phyloP scores from a whole-genome alignment of 2,797 vertebrate species.

The Fistularia tabacaria region DNA sequence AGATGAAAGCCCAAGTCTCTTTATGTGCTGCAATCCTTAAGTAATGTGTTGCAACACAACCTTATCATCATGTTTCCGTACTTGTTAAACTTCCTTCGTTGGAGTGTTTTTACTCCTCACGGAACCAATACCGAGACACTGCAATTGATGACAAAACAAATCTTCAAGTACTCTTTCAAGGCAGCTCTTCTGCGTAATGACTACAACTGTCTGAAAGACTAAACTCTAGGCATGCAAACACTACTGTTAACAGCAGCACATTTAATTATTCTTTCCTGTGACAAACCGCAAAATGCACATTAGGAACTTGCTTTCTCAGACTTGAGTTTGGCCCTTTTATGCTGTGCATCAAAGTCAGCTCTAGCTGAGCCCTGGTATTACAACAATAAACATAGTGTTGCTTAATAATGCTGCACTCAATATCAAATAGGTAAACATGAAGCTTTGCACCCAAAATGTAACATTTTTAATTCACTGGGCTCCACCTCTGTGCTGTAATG shows the following conservation, averaged over 20 bases:
- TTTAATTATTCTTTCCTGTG: constrained; percentile 28
- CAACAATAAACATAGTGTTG: constrained; percentile 44
- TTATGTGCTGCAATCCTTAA: no score
- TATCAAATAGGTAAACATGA: constrained; percentile 48
- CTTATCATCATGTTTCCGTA: constrained; percentile 2
- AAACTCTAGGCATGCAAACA: constrained; percentile 69
- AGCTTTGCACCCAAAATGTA: constrained; percentile 42
- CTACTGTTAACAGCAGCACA: constrained; percentile 45
- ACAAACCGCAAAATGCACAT: constrained; percentile 63
- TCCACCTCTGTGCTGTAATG: constrained; percentile 21
- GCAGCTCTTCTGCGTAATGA: constrained; percentile 55
- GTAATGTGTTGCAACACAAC: constrained; percentile 29
- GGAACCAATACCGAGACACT: constrained; percentile 50
- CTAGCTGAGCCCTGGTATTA: constrained; percentile 51
- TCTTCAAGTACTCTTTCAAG: constrained; percentile 76
- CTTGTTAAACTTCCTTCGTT: no score
- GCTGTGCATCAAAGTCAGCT: constrained; percentile 43
- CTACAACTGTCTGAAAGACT: constrained; percentile 50
- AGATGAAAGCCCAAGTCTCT: no score
- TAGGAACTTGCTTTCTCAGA: constrained; percentile 52
- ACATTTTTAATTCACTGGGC: constrained; percentile 24
- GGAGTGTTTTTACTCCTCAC: constrained; percentile 32
- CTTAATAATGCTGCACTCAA: constrained; percentile 42
- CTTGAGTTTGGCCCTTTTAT: constrained; percentile 50
- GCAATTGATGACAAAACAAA: constrained; percentile 56